Percentiles rank a stretch among this genome's conserved stretches.
Conservation (phyloP, 1,140 invertebrate genomes). For the Cyphomyrmex costatus region DNA sequence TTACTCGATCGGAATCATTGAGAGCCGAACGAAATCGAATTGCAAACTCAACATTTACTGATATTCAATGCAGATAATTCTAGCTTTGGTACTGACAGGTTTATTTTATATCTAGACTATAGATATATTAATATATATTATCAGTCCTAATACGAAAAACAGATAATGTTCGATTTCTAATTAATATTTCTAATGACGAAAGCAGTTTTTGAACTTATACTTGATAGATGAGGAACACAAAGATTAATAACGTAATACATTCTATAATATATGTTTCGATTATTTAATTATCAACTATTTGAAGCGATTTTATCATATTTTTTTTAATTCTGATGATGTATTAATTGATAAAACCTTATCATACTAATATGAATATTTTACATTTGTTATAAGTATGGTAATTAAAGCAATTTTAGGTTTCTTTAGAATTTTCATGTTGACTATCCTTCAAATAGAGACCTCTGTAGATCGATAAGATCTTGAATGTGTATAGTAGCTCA, state of each 20-base stretch:
- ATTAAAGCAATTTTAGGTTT: background rate
- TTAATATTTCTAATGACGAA: background rate
- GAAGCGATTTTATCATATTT: background rate
- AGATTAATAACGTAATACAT: background rate
- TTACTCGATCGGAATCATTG: slow-evolving; percentile 62
- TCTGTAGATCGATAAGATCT: slow-evolving; percentile 70
- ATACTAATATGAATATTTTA: slow-evolving; percentile 2
- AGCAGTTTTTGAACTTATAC: background rate
- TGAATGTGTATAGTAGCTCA: slow-evolving; percentile 64
- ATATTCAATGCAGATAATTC: slow-evolving; percentile 67
- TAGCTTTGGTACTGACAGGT: slow-evolving; percentile 34
- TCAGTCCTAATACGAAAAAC: slow-evolving; percentile 6
- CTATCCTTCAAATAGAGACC: slow-evolving; percentile 13
- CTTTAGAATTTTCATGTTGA: slow-evolving; percentile 23
- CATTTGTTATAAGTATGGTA: background rate
- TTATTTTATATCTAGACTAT: slow-evolving; percentile 58
- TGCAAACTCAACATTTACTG: slow-evolving; percentile 53
- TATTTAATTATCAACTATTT: background rate
- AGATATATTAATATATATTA: slow-evolving; percentile 21
- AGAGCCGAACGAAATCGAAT: slow-evolving; percentile 69
- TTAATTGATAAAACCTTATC: background rate
- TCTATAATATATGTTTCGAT: background rate
- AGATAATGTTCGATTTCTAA: slow-evolving; percentile 22
- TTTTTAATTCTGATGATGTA: background rate
- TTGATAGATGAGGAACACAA: background rate